Base-by-base conservation (phyloP, 1,140 invertebrate species). In the Drosophila tani region DNA sequence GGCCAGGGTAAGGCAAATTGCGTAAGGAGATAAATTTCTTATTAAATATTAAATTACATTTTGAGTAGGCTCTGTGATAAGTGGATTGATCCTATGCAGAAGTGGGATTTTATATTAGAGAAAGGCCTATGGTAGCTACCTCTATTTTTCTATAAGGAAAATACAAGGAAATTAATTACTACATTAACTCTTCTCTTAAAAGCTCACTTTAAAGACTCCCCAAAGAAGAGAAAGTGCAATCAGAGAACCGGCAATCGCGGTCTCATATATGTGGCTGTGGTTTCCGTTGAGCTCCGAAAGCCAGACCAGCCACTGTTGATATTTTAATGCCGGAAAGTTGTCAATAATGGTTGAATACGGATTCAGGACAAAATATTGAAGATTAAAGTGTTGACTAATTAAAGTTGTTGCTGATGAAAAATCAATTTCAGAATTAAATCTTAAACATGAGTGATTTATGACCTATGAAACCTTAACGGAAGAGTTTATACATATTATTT, bases 151-250 rank as follows among this genome's bases (percentile, higher is more conserved):
- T 6, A 11, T 29, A 15, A 15, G 0, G 5, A 27, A 3, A n/a
- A 32, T 32, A 14, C 3, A 7, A 17, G 6, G 11, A 17, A 14
- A 32, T 35, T 32, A 14, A 32, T 50, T 49, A 9, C 14, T 15
- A 9, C 8, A 8, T 32, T 14, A 35, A 5, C 1, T 2, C 5
- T 38, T 38, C 12, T 38, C 35, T 17, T 35, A 19, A 40, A 47
- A 47, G 3, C 24, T 57, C 3, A 41, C n/a, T 12, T 57, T 41
- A 27, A 38, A 5, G 9, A 12, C n/a, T 17, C 3, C 9, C 14
- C 17, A 43, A 65, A 17, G 27, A 65, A 17, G 38, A 24, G 24
- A 58, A 64, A 64, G 35, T 58, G 21, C 14, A 58, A 58, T 58
- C 17, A 9, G n/a, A 19, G 21, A 40, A n/a, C 14, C 29, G 27